Evolutionary conservation across 2,797 vertebrate genomes (phyloP).

Genomic region (Salmo trutta): DNA sequence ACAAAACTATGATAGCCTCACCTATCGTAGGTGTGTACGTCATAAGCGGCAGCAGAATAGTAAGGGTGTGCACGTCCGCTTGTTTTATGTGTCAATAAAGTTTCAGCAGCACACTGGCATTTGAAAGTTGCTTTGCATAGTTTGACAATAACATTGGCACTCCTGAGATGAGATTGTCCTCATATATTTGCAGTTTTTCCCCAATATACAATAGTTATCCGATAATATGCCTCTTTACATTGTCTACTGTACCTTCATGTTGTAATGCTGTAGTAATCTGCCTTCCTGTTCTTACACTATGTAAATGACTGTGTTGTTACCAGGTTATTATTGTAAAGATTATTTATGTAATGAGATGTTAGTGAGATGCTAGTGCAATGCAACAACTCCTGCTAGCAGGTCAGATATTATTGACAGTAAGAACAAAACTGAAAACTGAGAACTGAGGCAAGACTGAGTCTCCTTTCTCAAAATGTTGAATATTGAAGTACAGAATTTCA

Average conservation of each 20-base stretch:
- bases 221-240: no score
- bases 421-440: neutral
- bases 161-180: neutral
- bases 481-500: constrained; percentile 1
- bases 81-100: neutral
- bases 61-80: no score
- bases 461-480: neutral
- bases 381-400: neutral
- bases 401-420: neutral
- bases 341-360: neutral
- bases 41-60: neutral
- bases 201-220: no score
- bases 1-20: neutral
- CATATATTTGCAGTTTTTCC: no score
- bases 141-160: neutral
- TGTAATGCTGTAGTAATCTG: no score
- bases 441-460: neutral
- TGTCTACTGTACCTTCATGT: no score
- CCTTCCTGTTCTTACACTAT: no score
- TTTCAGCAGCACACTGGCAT: neutral
- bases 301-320: no score
- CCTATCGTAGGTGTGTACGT: neutral
- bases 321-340: neutral
- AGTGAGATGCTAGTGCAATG: neutral
- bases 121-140: neutral